Conservation (phyloP, 2,113 vertebrate species). For the Hydrochoerus hydrochaeris region DNA sequence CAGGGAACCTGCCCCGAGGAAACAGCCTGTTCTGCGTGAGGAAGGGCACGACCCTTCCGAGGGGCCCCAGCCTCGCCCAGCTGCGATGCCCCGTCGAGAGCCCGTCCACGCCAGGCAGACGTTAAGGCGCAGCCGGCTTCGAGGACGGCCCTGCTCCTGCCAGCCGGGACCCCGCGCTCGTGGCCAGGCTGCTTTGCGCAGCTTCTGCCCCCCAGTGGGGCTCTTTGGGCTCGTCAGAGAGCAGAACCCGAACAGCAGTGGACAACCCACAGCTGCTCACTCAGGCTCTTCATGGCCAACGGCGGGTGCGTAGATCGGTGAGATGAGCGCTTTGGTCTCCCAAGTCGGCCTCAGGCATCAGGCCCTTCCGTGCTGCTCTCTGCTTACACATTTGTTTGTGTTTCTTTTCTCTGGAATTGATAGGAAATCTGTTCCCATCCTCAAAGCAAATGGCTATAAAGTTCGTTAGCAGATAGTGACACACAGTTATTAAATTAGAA, state of each 20-base stretch:
- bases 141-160: background rate
- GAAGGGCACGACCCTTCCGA: background rate
- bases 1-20: background rate
- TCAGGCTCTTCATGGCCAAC: background rate
- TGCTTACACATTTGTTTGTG: background rate
- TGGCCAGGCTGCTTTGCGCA: background rate
- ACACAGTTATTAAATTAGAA: background rate
- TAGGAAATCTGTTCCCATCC: background rate
- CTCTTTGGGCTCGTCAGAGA: background rate
- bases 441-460: constrained; percentile 14
- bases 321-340: background rate
- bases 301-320: no score
- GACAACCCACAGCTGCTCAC: background rate
- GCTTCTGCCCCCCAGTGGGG: background rate
- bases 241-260: background rate
- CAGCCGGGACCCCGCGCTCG: background rate
- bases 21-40: background rate
- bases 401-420: background rate
- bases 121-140: background rate
- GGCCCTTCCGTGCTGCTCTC: background rate
- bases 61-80: background rate
- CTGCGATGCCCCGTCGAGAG: no score
- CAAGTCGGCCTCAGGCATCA: background rate
- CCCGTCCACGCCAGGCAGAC: no score
- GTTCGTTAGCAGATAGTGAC: background rate